phyloP scores from a whole-genome alignment of 2,888 invertebrate genomes.

The Pasiphila rectangulata region DNA sequence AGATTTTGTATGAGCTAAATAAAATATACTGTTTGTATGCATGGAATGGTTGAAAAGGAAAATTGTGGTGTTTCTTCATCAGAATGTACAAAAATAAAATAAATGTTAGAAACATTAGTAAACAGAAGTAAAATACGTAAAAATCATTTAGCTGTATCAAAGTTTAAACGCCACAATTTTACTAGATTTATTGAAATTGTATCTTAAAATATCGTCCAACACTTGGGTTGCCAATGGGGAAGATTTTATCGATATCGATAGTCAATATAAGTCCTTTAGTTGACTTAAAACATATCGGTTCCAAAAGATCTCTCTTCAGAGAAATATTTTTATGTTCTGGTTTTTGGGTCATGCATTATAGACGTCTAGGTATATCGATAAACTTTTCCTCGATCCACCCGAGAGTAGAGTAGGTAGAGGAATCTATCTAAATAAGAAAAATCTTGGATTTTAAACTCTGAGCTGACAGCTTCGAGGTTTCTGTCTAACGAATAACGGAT shows the following conservation, averaged over 20 bases:
- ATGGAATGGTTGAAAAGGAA: slow-evolving; percentile 39
- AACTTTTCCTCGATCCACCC: slow-evolving; percentile 7
- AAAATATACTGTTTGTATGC: slow-evolving; percentile 64
- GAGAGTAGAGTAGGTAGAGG: slow-evolving; percentile 25
- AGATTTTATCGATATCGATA: slow-evolving; percentile 27
- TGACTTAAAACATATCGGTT: slow-evolving; percentile 11
- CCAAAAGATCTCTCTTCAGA: background rate
- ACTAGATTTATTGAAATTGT: slow-evolving; percentile 14
- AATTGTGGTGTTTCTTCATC: slow-evolving; percentile 25
- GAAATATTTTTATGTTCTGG: background rate
- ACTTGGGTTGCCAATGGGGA: slow-evolving; percentile 13
- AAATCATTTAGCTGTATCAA: background rate
- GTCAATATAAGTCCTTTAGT: too few species aligned
- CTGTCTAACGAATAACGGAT: slow-evolving; percentile 22
- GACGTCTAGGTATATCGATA: slow-evolving; percentile 16
- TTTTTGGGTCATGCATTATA: slow-evolving; percentile 5
- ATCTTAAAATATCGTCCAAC: slow-evolving; percentile 29
- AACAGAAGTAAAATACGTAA: too few species aligned
- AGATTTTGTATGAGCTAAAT: slow-evolving; percentile 76
- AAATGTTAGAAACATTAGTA: background rate
- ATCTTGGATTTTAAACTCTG: slow-evolving; percentile 25
- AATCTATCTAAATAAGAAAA: slow-evolving; percentile 23
- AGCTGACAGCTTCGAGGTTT: slow-evolving; percentile 17
- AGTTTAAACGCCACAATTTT: slow-evolving; percentile 20
- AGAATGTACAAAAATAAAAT: slow-evolving; percentile 5